Base-by-base conservation (phyloP, 2,113 vertebrate species). In the Opisthocomus hoazin region DNA sequence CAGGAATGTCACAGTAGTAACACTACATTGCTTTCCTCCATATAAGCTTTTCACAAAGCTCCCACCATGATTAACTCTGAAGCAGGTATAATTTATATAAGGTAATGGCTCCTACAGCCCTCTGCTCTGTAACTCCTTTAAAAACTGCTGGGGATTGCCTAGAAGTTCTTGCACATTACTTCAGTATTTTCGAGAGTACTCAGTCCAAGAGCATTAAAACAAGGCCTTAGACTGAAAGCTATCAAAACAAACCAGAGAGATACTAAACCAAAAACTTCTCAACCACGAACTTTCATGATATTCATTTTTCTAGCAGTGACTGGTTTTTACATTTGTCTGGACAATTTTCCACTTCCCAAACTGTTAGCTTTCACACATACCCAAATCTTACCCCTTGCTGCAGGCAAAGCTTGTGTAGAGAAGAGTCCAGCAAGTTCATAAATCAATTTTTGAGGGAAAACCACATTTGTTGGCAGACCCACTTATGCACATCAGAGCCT, bases 21-120 rank as follows among this genome's bases (percentile, higher is more conserved):
- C 34, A 27, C 45, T 53, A 53, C 11, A 34, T 29, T 70, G 50
- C 16, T 22, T 37, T 51, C 23, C 2, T 2, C 5, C 8, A 5
- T 15, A 37, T 2, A 73, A 37, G 1, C 2, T 60, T 80, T 77
- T 32, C 51, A 65, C 3, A 3, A 53, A 45, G 10, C 32, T 89
- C n/a, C 18, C 29, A 34, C 6, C 0, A 3, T 3, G 2, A 58
- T 24, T 68, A 64, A 64, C 30, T 7, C 24, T 32, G 4, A 10
- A 66, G 12, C 5, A 60, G 50, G 21, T 37, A 5, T 84, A 45
- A 58, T 45, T 71, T 75, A 64, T 36, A 17, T 10, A 58, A 36
- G 3, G 5, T 12, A 74, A 50, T 36, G 7, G 4, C 12, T 48
- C 6, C 16, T 37, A 37, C 4, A 41, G 10, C 3, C 5, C 12